A percentile compares a stretch with the other conserved stretches of the same genome.
Evolutionary conservation across 2,888 invertebrate species (phyloP).

Genomic region (Byasa hedistus): DNA sequence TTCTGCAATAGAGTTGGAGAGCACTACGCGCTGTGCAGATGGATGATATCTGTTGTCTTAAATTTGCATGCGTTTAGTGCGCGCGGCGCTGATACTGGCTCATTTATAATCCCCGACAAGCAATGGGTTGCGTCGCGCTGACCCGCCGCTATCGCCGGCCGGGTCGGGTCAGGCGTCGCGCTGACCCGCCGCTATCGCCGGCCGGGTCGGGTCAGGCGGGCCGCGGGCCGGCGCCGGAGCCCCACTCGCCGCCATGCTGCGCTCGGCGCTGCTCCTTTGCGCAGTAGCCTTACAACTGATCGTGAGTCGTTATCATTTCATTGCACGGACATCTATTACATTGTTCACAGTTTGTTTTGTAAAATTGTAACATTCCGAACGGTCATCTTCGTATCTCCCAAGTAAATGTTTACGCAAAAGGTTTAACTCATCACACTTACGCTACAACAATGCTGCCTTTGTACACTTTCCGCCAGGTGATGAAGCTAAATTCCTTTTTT

Average conservation of each 20-base stretch:
- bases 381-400: too few relatives aligned
- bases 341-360: neutral
- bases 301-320: conserved; percentile 46
- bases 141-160: too few relatives aligned
- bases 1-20: too few relatives aligned
- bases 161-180: neutral
- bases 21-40: too few relatives aligned
- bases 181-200: conserved; percentile 8
- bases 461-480: too few relatives aligned
- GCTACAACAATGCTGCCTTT: too few relatives aligned
- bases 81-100: neutral
- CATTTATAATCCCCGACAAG: neutral
- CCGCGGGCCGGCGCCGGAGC: neutral
- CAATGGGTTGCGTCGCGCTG: neutral
- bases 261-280: conserved; percentile 38
- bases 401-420: too few relatives aligned
- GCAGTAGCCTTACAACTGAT: conserved; percentile 44
- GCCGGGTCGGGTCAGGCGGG: conserved; percentile 17
- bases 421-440: too few relatives aligned
- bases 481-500: too few relatives aligned
- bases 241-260: conserved; percentile 6
- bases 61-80: neutral
- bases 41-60: too few relatives aligned
- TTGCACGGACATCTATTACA: neutral
- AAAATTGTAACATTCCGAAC: neutral